A percentile compares a stretch with the other conserved stretches of the same genome.
phyloP scores from a whole-genome alignment of 2,113 vertebrate species.

The Thalassarche chlororhynchos region DNA sequence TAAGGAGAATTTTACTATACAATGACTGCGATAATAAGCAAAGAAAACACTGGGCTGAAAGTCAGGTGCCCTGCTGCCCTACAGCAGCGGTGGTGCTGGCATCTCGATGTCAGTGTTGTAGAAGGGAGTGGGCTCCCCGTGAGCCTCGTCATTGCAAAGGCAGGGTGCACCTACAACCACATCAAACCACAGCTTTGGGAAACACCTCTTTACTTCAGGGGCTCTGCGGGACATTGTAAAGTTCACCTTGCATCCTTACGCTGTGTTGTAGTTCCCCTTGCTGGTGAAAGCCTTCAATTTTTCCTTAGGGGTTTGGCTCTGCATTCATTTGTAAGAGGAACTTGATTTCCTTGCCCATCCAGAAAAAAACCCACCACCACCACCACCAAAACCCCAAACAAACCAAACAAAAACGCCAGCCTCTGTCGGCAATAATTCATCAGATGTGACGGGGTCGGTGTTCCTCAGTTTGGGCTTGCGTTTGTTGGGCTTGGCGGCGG shows the following conservation, averaged over 20 bases:
- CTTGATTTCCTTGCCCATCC: not conserved
- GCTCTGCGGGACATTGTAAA: not conserved
- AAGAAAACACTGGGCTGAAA: not conserved
- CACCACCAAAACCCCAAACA: not conserved
- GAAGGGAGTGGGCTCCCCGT: not conserved
- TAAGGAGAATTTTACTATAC: not conserved
- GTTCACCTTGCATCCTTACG: not conserved
- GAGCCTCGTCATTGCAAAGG: rapidly evolving
- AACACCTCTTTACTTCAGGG: not conserved
- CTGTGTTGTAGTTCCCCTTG: not conserved
- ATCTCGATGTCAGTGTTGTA: not conserved
- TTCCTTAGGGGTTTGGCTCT: not conserved
- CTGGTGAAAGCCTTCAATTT: not conserved
- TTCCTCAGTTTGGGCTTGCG: not conserved
- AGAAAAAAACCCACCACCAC: not conserved
- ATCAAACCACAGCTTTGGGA: not conserved
- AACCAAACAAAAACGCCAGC: not conserved
- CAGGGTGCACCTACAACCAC: not conserved
- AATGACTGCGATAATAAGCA: not conserved
- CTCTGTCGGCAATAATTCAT: not conserved
- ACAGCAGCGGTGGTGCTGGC: rapidly evolving
- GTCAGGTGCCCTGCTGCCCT: not conserved
- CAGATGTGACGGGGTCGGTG: rapidly evolving
- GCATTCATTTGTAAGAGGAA: not conserved
- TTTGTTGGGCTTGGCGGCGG: not conserved